Percentiles rank a stretch among this genome's conserved stretches.
Evolutionary conservation across 2,797 vertebrate genomes (phyloP).

Genomic region (Ctenopoma kingsleyae): DNA sequence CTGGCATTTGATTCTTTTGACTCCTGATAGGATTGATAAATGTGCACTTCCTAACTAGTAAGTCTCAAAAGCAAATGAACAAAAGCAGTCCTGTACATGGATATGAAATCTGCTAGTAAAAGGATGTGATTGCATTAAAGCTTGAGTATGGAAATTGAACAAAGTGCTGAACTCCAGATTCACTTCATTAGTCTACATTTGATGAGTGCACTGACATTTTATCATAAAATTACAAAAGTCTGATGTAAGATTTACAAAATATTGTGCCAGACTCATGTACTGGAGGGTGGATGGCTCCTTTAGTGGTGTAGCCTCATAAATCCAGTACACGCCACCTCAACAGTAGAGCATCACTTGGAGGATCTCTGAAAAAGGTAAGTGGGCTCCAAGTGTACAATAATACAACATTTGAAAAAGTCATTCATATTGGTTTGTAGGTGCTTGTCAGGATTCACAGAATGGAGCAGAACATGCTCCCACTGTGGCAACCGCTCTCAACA

Average conservation of each 20-base stretch:
- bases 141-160: constrained; percentile 27
- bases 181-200: neutral
- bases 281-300: constrained; percentile 11
- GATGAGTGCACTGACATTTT: constrained; percentile 27
- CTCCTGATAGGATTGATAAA: constrained; percentile 57
- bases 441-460: constrained; percentile 82
- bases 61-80: constrained; percentile 45
- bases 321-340: neutral
- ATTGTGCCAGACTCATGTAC: neutral
- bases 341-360: neutral
- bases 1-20: constrained; percentile 41
- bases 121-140: constrained; percentile 51
- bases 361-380: neutral
- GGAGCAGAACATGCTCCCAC: constrained; percentile 90
- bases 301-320: constrained; percentile 25
- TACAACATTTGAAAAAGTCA: neutral
- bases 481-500: constrained; percentile 90
- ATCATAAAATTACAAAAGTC: constrained; percentile 29
- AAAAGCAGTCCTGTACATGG: constrained; percentile 5
- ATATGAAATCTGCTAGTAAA: constrained; percentile 18
- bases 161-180: constrained; percentile 10
- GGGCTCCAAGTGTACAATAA: neutral
- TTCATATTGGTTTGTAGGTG: constrained; percentile 9
- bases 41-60: constrained; percentile 59
- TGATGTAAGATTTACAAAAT: constrained; percentile 44